Conservation (phyloP, 2,888 invertebrate species). For the Orgyia antiqua region DNA sequence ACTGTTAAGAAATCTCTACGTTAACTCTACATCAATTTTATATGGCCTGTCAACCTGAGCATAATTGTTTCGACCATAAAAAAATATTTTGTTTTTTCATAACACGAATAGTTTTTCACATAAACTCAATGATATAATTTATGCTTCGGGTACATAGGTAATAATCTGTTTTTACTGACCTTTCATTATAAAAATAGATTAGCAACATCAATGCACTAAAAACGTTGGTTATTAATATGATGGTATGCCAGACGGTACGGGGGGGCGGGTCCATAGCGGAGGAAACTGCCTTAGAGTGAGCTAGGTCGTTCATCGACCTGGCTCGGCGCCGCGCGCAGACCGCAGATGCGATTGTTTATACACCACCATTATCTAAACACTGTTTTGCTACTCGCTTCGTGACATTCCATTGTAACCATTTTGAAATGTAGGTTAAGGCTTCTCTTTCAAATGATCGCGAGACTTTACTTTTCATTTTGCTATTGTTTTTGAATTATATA, state of each 20-base stretch:
- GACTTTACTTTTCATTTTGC: conserved; percentile 17
- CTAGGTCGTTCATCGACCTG: conserved; percentile 76
- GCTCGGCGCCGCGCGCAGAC: conserved; percentile 30
- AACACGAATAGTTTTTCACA: too few species aligned
- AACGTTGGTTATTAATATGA: neutral
- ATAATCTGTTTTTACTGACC: too few species aligned
- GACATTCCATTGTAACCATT: conserved; percentile 72
- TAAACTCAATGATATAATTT: neutral
- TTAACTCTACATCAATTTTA: too few species aligned
- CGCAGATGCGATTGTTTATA: conserved; percentile 66
- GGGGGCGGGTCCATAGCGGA: conserved; percentile 21
- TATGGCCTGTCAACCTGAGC: too few species aligned
- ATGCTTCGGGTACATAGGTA: neutral
- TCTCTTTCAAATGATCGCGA: conserved; percentile 42
- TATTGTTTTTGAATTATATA: conserved; percentile 11
- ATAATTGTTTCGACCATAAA: too few species aligned
- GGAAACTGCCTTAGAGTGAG: conserved; percentile 45
- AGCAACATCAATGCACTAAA: neutral
- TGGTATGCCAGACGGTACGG: neutral
- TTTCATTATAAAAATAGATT: too few species aligned
- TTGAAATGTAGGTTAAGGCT: conserved; percentile 71
- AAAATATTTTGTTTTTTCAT: too few species aligned
- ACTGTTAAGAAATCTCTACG: too few species aligned
- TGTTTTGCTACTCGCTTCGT: conserved; percentile 60
- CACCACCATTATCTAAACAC: conserved; percentile 62